Percentiles rank a stretch among this genome's conserved stretches.
Evolutionary conservation across 2,113 vertebrate species (phyloP).

Genomic region (Leptodactylus fuscus): DNA sequence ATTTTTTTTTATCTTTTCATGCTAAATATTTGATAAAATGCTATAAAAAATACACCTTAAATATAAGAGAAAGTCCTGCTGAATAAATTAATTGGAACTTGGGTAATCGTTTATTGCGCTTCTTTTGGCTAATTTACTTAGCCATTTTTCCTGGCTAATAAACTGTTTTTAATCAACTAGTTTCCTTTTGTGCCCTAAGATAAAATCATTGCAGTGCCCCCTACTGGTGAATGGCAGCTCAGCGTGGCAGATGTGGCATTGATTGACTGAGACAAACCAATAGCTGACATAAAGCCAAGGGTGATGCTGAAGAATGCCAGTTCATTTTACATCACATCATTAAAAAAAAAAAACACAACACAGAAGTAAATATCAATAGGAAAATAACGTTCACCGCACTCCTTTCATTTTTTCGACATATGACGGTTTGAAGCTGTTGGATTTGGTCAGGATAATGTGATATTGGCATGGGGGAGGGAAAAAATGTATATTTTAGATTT

Average conservation of each 20-base stretch:
- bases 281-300: conserved; percentile 78
- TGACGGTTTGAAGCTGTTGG: conserved; percentile 59
- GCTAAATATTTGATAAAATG: not conserved
- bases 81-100: conserved; percentile 2
- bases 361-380: conserved; percentile 63
- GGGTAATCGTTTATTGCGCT: not conserved
- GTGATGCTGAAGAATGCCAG: conserved; percentile 81
- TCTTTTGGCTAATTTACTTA: conserved; percentile 5
- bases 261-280: conserved; percentile 73
- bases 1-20: conserved; percentile 3
- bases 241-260: conserved; percentile 70
- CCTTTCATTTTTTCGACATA: conserved; percentile 61
- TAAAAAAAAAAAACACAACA: conserved; percentile 64
- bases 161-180: conserved; percentile 56
- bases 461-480: not conserved
- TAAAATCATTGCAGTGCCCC: conserved; percentile 73
- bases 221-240: conserved; percentile 78
- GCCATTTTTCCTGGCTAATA: conserved; percentile 40
- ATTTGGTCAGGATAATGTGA: conserved; percentile 61
- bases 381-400: conserved; percentile 62
- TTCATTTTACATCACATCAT: conserved; percentile 78
- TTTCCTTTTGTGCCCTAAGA: conserved; percentile 67
- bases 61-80: not conserved
- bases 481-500: not conserved
- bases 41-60: not conserved